These are phyloP conservation scores for Lepidochitona cinerea DNA, from an alignment of 2,888 invertebrate species.

Conservation along the genomic window DNA sequence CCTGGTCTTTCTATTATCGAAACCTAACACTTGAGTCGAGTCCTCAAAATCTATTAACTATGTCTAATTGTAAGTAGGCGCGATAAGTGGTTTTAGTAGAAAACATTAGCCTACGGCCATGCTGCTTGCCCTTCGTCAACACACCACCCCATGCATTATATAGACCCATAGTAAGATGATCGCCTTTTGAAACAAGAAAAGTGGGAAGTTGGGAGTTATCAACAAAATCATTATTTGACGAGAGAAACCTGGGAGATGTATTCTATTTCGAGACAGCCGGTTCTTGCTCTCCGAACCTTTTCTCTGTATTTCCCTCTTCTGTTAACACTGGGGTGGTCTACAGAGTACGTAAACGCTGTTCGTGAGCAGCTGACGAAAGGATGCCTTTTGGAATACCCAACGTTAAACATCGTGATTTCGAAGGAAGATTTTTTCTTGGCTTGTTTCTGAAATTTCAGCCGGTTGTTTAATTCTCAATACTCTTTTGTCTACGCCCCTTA, in stretches of 20 bases:
- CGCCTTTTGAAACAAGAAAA: constrained; percentile 3
- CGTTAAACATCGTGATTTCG: no score
- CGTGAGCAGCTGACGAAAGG: no score
- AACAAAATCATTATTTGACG: constrained; percentile 8
- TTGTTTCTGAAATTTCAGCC: constrained; percentile 2
- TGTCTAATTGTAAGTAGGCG: neutral
- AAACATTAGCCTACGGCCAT: neutral
- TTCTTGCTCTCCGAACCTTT: neutral
- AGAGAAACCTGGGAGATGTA: constrained; percentile 1
- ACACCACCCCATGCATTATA: neutral
- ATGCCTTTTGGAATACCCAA: no score
- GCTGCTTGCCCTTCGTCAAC: neutral
- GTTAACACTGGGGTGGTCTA: neutral
- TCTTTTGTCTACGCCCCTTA: constrained; percentile 8
- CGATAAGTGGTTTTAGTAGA: neutral
- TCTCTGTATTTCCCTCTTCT: neutral
- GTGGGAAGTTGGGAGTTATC: neutral
- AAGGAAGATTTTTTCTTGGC: constrained; percentile 5
- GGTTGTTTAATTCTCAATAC: neutral
- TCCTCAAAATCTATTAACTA: neutral
- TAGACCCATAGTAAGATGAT: no score
- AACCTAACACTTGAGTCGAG: neutral
- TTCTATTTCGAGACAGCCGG: no score
- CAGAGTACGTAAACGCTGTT: neutral
- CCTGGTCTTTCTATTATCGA: neutral